Evolutionary conservation across 2,113 vertebrate species (phyloP), one percentile per base, ranked within the genome.

Genomic region (Phylloscopus trochiloides): DNA sequence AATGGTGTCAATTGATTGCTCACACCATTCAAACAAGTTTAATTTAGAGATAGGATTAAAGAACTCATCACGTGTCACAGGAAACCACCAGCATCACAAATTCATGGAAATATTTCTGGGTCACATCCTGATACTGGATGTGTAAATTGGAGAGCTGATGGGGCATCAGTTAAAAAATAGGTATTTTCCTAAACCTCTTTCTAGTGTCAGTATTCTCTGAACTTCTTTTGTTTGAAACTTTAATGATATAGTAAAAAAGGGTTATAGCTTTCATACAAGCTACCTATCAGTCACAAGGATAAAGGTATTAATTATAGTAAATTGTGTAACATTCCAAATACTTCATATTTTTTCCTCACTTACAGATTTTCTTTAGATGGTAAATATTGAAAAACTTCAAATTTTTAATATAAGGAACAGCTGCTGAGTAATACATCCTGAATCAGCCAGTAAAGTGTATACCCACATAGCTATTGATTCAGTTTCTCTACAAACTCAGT

Each of bases 81-180:
- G 67, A 75, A 88, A 45, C 1, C 20, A 72, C 1, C 24, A 72
- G 43, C 38, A 20, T 6, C 70, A 29, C 8, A 65, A 40, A 68
- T 76, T 45, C 21, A n/a, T 17, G 17, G 29, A 16, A 61, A 42
- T 2, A 20, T 59, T 85, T 81, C 32, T 58, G 31, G 16, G 32
- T 10, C 34, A 28, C 15, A 22, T 7, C 80, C 24, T 9, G 2
- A 9, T 3, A 57, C 11, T 21, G 17, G 21, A 32, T 47, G 15
- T 31, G 8, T 57, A 62, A 88, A 88, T 63, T 81, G 4, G 62
- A 50, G 34, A 61, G 10, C 0, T 51, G 43, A 59, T 20, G 1
- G 7, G 4, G 21, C 8, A 55, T 7, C 16, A 92, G n/a, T 32
- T 63, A 10, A 82, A 93, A 62, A 0, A 0, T 5, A 61, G 4